Conservation (phyloP, 2,113 vertebrate genomes). For the Rhegmatorhina hoffmannsi region DNA sequence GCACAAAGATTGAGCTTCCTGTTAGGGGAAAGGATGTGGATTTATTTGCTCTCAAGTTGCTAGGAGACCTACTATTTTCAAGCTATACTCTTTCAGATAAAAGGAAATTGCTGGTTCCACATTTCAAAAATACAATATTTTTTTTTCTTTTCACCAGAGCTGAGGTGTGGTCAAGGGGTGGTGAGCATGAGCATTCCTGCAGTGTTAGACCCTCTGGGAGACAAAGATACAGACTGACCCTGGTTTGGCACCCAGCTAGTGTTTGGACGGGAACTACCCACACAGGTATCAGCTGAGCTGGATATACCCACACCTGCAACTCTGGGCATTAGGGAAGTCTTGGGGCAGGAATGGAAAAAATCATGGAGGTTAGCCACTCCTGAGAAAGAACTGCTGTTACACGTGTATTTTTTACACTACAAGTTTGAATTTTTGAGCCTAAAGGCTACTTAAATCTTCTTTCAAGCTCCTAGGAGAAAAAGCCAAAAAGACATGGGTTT, state of each 20-base stretch:
- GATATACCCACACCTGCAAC: background rate
- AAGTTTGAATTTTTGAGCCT: background rate
- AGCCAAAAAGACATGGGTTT: background rate
- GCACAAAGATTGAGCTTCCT: background rate
- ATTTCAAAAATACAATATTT: background rate
- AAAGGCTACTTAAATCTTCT: background rate
- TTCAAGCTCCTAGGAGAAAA: background rate
- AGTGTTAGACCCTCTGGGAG: background rate
- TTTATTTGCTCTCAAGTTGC: background rate
- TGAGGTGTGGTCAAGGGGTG: background rate
- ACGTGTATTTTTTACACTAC: background rate
- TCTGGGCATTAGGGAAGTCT: background rate
- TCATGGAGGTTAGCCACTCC: background rate
- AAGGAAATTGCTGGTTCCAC: background rate
- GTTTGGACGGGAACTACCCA: background rate
- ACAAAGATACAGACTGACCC: background rate
- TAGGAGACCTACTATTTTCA: background rate
- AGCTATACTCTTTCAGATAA: background rate
- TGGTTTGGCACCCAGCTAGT: rapidly evolving
- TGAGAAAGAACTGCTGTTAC: background rate
- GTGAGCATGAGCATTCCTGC: background rate
- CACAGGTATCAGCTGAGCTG: background rate
- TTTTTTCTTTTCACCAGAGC: background rate
- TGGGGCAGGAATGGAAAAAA: background rate
- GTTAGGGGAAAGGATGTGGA: background rate